Evolutionary conservation across 1,140 invertebrate species (phyloP), one percentile per base, ranked within the genome.

Genomic region (Drosophila setifemur): DNA sequence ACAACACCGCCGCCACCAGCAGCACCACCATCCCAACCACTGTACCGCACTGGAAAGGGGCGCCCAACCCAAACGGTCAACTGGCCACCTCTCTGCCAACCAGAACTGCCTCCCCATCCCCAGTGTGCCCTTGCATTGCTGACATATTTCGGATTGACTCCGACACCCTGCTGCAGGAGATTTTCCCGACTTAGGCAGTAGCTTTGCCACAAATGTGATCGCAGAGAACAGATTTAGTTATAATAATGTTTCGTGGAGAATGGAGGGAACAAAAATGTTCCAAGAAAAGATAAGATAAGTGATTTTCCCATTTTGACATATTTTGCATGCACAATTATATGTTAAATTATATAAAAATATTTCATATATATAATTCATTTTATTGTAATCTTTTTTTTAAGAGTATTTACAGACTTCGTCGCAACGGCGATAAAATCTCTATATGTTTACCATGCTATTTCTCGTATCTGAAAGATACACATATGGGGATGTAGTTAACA

Each of bases 131-230:
- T 48, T 72, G 49, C 75, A 74, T 70, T 40, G 75, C 55, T 73
- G 52, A 79, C 75, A 78, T 79, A 79, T 79, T 68, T 79, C 75
- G 45, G 75, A 79, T 79, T 79, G 33, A 52, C 19, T 33, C 19
- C 19, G 14, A 48, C 43, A 31, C 18, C 16, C 12, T 37, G n/a
- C 0, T 1, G 11, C 7, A 4, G 37, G 33, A 49, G 11, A 33
- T 44, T 28, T 18, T 26, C n/a, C 28, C n/a, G 29, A 43, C 29
- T 44, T n/a, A 33, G 5, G 11, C 4, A 33, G 11, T 33, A 12
- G 29, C 3, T 11, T 31, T 33, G 31, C 14, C 31, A n/a, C n/a
- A 11, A 11, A 31, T 11, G 12, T 3, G 29, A 11, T 12, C 1
- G 9, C n/a, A n/a, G n/a, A n/a, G n/a, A n/a, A n/a, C n/a, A n/a